Evolutionary conservation across 35 echinoderm and acorn worm species (phyloP).

Genomic region (Lytechinus pictus): DNA sequence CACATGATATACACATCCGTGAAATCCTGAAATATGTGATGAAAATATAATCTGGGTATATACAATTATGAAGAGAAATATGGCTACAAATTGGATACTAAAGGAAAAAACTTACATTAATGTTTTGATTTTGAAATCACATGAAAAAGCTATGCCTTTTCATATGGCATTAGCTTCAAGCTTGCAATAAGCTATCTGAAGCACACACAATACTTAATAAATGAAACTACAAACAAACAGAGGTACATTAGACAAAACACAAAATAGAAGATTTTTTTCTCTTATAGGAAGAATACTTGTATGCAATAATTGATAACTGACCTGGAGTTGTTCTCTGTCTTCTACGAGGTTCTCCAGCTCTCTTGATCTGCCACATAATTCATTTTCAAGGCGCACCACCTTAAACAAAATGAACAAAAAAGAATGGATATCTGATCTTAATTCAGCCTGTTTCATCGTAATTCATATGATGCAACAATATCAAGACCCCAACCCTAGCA

Average conservation of each 20-base stretch:
- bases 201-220: too few species aligned
- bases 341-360: constrained; percentile 57
- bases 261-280: too few species aligned
- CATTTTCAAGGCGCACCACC: constrained; percentile 51
- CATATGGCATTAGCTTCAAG: too few species aligned
- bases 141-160: background rate
- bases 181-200: too few species aligned
- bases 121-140: background rate
- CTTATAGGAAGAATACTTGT: too few species aligned
- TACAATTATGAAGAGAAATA: background rate
- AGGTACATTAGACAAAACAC: too few species aligned
- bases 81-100: too few species aligned
- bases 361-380: constrained; percentile 20
- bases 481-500: too few species aligned
- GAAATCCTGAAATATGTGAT: background rate
- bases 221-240: too few species aligned
- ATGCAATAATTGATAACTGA: background rate
- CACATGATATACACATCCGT: too few species aligned
- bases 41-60: background rate
- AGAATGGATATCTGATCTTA: background rate
- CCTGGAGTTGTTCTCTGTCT: constrained; percentile 49
- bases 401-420: background rate
- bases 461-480: too few species aligned
- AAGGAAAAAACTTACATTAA: background rate
- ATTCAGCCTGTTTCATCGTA: background rate